Evolutionary conservation across 2,888 invertebrate genomes (phyloP).

Genomic region (Zele albiditarsus): DNA sequence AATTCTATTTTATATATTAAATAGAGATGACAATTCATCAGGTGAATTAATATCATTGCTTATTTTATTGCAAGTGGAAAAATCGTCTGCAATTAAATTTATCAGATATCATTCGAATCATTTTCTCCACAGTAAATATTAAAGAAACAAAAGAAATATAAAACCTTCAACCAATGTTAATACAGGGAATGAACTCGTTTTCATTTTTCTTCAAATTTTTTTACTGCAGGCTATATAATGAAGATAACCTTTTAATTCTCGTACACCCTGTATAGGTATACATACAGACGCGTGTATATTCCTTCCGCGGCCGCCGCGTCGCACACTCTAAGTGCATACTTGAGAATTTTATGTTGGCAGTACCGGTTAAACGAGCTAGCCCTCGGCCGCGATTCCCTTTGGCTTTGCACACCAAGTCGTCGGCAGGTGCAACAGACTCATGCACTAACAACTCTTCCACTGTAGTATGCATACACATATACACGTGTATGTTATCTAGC

Average conservation of each 20-base stretch:
- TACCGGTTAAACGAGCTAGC: constrained; percentile 68
- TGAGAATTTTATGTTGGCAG: constrained; percentile 64
- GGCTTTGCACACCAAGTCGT: constrained; percentile 38
- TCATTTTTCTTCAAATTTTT: constrained; percentile 3
- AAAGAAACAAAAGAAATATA: too few species aligned
- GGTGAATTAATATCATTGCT: too few species aligned
- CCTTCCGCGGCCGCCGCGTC: not conserved
- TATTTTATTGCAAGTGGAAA: too few species aligned
- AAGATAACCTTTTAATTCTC: constrained; percentile 16
- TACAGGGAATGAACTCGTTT: constrained; percentile 22
- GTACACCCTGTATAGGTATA: constrained; percentile 30
- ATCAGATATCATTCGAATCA: too few species aligned
- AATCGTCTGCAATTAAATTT: too few species aligned
- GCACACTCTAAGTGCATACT: constrained; percentile 63
- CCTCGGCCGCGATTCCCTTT: constrained; percentile 63
- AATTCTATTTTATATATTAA: too few species aligned
- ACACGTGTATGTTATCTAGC: constrained; percentile 2
- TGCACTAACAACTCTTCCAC: constrained; percentile 43
- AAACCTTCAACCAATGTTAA: not conserved
- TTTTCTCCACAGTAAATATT: too few species aligned
- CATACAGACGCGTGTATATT: constrained; percentile 26
- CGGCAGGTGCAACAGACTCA: constrained; percentile 61
- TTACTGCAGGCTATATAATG: not conserved
- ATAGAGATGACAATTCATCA: too few species aligned
- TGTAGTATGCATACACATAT: constrained; percentile 21